Conservation (phyloP, 2,113 vertebrate species). For the Neogale vison region DNA sequence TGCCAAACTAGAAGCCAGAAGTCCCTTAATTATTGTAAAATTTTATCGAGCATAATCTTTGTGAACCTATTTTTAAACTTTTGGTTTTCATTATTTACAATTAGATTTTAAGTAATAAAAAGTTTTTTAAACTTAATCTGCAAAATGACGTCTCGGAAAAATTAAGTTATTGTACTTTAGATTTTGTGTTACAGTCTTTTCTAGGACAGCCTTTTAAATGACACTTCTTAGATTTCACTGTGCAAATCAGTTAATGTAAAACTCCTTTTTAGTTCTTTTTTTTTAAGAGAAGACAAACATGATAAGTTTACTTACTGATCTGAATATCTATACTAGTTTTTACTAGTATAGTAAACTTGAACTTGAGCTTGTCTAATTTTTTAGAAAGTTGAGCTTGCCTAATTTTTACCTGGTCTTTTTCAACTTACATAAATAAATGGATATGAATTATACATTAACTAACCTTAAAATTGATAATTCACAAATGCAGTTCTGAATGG, state of each 20-base stretch:
- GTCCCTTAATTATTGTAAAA: neutral
- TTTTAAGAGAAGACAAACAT: neutral
- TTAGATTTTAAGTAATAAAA: neutral
- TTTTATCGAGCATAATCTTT: neutral
- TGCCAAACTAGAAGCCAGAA: neutral
- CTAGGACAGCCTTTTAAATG: neutral
- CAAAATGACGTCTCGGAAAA: neutral
- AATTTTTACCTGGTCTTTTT: slow-evolving; percentile 32
- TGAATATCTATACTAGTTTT: neutral
- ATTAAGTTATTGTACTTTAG: neutral
- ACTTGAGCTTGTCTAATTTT: too few relatives aligned
- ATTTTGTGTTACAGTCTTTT: neutral
- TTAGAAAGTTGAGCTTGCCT: neutral
- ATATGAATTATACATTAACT: neutral
- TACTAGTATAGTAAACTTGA: neutral
- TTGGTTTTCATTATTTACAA: slow-evolving; percentile 19
- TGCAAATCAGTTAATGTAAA: slow-evolving; percentile 2
- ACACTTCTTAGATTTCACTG: neutral
- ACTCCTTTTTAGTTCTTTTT: slow-evolving; percentile 42
- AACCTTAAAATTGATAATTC: neutral
- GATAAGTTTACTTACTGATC: slow-evolving; percentile 15
- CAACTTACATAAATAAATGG: neutral
- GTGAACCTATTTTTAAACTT: slow-evolving; percentile 8
- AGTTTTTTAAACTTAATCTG: neutral
- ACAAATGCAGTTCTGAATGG: neutral